Evolutionary conservation across 2,113 vertebrate genomes (phyloP).

Genomic region (Heterochromis multidens): DNA sequence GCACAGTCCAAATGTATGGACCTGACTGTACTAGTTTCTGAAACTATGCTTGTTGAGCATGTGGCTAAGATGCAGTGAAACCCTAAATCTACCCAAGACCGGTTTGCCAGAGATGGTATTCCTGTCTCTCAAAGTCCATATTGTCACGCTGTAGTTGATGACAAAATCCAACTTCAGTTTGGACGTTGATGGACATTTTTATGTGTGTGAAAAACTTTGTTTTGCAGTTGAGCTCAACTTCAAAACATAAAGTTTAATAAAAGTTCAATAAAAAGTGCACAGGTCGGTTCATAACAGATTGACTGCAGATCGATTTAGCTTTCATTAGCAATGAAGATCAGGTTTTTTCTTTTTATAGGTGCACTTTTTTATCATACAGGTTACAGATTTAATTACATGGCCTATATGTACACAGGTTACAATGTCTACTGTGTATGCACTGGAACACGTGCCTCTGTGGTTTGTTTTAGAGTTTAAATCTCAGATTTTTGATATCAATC

Average conservation of each 20-base stretch:
- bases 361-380: background rate
- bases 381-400: rapidly evolving
- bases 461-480: background rate
- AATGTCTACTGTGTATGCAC: background rate
- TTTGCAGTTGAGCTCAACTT: background rate
- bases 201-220: no score
- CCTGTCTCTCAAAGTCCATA: background rate
- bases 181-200: no score
- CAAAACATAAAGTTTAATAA: background rate
- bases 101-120: background rate
- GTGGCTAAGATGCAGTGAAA: background rate
- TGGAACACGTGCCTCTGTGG: background rate
- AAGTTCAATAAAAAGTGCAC: background rate
- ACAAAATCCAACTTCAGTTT: background rate
- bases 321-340: background rate
- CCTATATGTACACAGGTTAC: background rate
- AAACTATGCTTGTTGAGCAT: no score
- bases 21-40: background rate
- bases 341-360: background rate
- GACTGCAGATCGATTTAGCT: background rate
- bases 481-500: background rate
- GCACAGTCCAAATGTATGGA: no score
- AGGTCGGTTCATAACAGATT: no score
- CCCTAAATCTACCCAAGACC: background rate
- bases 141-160: background rate